Conservation (phyloP, 2,113 vertebrate genomes). For the Callopanchax toddi region DNA sequence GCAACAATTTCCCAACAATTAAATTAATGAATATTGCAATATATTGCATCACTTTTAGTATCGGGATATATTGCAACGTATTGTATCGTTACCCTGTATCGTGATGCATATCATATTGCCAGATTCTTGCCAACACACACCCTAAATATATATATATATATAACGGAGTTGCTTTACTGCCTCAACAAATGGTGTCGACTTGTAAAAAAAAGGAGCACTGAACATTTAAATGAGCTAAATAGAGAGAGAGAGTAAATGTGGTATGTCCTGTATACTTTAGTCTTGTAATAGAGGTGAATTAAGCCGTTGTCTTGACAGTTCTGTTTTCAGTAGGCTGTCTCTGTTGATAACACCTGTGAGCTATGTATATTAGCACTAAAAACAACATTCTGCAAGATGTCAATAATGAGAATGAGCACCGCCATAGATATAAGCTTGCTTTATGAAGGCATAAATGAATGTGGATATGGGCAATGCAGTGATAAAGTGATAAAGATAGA, state of each 20-base stretch:
- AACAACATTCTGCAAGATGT: slow-evolving; percentile 1
- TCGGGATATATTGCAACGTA: too few relatives aligned
- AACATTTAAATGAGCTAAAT: not conserved
- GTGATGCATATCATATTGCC: too few relatives aligned
- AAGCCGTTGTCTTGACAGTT: not conserved
- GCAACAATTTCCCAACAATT: too few relatives aligned
- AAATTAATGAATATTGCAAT: too few relatives aligned
- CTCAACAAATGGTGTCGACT: not conserved
- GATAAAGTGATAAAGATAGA: slow-evolving; percentile 20
- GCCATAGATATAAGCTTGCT: slow-evolving; percentile 21
- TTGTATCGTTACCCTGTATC: too few relatives aligned
- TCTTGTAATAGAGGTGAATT: not conserved
- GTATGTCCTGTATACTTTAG: not conserved
- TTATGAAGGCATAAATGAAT: slow-evolving; percentile 26
- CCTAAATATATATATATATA: too few relatives aligned
- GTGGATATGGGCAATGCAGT: slow-evolving; percentile 20
- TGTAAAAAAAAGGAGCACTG: not conserved
- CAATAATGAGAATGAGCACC: slow-evolving; percentile 8
- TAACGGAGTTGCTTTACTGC: too few relatives aligned
- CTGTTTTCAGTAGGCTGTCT: not conserved
- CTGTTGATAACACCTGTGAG: not conserved
- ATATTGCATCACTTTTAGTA: too few relatives aligned
- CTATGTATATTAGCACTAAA: not conserved
- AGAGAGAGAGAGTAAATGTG: not conserved
- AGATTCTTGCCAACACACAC: too few relatives aligned